Percentiles rank a stretch among this genome's conserved stretches.
Evolutionary conservation across 2,888 invertebrate genomes (phyloP).

Genomic region (Hirtodrosophila histrioides): DNA sequence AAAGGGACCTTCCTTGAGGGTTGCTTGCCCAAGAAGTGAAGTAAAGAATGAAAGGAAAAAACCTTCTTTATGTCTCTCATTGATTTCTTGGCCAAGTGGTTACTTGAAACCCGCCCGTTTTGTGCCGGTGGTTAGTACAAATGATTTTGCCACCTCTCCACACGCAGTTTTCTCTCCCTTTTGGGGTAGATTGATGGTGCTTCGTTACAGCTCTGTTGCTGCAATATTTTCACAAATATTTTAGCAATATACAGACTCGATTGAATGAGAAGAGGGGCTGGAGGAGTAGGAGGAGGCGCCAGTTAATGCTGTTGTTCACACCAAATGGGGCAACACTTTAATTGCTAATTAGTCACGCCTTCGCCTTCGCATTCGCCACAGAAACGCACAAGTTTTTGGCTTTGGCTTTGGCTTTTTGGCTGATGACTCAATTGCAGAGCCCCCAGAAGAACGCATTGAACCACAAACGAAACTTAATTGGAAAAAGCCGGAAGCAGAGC

Average conservation of each 20-base stretch:
- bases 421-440: constrained; percentile 64
- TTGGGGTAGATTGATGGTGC: constrained; percentile 38
- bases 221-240: constrained; percentile 52
- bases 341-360: constrained; percentile 75
- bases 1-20: constrained; percentile 39
- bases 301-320: constrained; percentile 51
- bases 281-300: background rate
- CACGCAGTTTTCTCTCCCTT: background rate
- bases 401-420: too few relatives aligned
- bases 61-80: constrained; percentile 50
- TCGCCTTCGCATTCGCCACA: constrained; percentile 18
- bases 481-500: constrained; percentile 41
- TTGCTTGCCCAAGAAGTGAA: constrained; percentile 36
- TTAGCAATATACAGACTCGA: constrained; percentile 25
- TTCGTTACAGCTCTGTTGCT: constrained; percentile 28
- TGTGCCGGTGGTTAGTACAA: constrained; percentile 29
- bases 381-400: background rate
- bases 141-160: constrained; percentile 51
- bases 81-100: constrained; percentile 65
- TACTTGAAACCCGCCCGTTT: constrained; percentile 45
- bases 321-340: constrained; percentile 54
- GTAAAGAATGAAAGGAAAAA: constrained; percentile 28
- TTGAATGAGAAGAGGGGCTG: background rate
- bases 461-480: constrained; percentile 48
- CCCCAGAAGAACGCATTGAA: constrained; percentile 49